A percentile compares a stretch with the other conserved stretches of the same genome.
These are phyloP conservation scores for Castor canadensis DNA, from an alignment of 2,113 vertebrate genomes.

Conservation along the genomic window DNA sequence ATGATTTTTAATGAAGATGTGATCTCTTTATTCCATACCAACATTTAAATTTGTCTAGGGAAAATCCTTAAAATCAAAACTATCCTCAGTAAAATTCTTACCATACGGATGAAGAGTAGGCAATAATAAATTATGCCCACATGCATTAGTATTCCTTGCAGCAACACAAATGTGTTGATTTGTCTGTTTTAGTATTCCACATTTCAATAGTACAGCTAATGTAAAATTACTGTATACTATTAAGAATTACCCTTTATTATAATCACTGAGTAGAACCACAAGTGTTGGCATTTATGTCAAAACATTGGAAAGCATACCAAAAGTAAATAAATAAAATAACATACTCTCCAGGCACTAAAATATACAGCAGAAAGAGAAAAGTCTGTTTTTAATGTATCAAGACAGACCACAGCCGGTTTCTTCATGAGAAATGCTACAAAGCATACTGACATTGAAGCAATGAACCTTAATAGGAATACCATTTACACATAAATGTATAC, in stretches of 20 bases:
- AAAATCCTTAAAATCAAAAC: constrained; percentile 5
- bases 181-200: neutral
- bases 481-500: constrained; percentile 75
- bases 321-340: constrained; percentile 58
- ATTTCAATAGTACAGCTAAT: neutral
- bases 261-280: constrained; percentile 19
- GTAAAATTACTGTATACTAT: constrained; percentile 20
- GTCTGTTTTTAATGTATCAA: constrained; percentile 64
- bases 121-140: neutral
- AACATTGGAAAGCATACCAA: constrained; percentile 55
- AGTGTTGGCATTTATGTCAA: constrained; percentile 64
- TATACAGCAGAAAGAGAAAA: constrained; percentile 63
- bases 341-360: constrained; percentile 56
- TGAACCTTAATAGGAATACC: constrained; percentile 79
- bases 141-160: neutral
- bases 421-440: constrained; percentile 72
- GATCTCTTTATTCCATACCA: neutral
- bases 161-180: neutral
- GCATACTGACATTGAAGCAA: constrained; percentile 76
- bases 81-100: neutral
- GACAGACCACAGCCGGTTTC: constrained; percentile 79
- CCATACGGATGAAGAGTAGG: neutral
- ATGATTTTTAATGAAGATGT: neutral
- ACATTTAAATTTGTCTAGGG: neutral
- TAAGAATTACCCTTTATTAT: constrained; percentile 27